Percentiles rank a stretch among this genome's conserved stretches.
These are phyloP conservation scores for Drosophila pullipes DNA, from an alignment of 2,888 invertebrate species.

Conservation along the genomic window DNA sequence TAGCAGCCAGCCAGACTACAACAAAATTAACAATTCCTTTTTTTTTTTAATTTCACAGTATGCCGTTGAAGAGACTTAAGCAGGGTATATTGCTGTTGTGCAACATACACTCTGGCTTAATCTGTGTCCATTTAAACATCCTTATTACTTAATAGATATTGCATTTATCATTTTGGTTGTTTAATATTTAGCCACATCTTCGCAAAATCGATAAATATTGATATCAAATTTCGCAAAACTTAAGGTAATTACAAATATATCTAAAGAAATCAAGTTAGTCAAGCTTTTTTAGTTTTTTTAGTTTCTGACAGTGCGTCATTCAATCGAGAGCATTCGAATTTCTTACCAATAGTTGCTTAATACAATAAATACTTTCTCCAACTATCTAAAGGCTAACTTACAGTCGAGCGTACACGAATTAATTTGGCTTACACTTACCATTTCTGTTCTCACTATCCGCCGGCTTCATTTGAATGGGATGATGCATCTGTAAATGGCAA, in stretches of 20 bases:
- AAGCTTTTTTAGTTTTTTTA: neutral
- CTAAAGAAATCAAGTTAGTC: neutral
- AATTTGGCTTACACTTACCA: conserved; percentile 89
- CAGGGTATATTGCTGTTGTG: neutral
- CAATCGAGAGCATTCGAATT: neutral
- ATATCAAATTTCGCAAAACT: too few relatives aligned
- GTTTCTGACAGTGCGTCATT: neutral
- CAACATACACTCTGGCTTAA: neutral
- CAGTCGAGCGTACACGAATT: neutral
- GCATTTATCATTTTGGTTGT: neutral
- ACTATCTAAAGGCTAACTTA: neutral
- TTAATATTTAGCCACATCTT: neutral
- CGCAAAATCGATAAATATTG: neutral
- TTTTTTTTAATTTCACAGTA: neutral
- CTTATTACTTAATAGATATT: neutral
- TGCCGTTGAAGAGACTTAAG: neutral
- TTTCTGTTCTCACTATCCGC: conserved; percentile 99
- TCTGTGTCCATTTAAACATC: neutral
- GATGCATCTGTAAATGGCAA: conserved; percentile 95
- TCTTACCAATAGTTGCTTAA: neutral
- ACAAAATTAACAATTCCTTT: neutral
- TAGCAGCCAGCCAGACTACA: conserved; percentile 40
- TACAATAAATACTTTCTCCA: neutral
- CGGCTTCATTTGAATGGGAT: conserved; percentile 99
- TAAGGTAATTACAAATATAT: too few relatives aligned